phyloP scores from a whole-genome alignment of 2,888 invertebrate genomes.

The Antitype chi region DNA sequence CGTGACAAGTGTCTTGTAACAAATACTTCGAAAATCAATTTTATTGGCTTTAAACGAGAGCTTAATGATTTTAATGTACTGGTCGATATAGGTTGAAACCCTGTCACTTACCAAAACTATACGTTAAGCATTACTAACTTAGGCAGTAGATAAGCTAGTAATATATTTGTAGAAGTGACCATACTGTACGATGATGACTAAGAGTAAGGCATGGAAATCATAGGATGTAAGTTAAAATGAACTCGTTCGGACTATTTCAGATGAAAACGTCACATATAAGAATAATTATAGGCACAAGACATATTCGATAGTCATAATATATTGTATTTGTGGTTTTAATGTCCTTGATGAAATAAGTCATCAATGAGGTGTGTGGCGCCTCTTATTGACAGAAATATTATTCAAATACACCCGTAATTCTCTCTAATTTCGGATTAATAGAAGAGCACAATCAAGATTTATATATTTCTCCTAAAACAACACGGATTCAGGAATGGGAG shows the following conservation, averaged over 20 bases:
- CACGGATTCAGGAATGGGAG: constrained; percentile 30
- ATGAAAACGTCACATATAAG: constrained; percentile 9
- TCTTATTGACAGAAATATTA: background rate
- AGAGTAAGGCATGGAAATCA: constrained; percentile 30
- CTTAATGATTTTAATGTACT: constrained; percentile 42
- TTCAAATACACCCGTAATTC: constrained; percentile 19
- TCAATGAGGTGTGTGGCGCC: constrained; percentile 1
- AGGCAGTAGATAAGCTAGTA: constrained; percentile 33
- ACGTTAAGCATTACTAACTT: constrained; percentile 25
- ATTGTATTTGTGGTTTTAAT: constrained; percentile 36
- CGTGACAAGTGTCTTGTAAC: constrained; percentile 28
- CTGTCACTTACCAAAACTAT: constrained; percentile 8
- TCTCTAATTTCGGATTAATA: constrained; percentile 18
- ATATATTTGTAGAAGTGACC: constrained; percentile 28
- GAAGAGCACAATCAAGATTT: constrained; percentile 32
- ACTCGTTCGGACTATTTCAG: constrained; percentile 13
- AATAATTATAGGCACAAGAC: background rate
- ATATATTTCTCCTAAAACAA: constrained; percentile 50
- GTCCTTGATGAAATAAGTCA: constrained; percentile 24
- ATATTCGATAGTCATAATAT: constrained; percentile 19
- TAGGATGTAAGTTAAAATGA: constrained; percentile 15
- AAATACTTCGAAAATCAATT: constrained; percentile 29
- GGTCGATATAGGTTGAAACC: constrained; percentile 40
- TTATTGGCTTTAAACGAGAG: constrained; percentile 55
- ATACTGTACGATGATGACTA: constrained; percentile 34